phyloP scores from a whole-genome alignment of 2,113 vertebrate genomes.

The Terrapene triunguis region DNA sequence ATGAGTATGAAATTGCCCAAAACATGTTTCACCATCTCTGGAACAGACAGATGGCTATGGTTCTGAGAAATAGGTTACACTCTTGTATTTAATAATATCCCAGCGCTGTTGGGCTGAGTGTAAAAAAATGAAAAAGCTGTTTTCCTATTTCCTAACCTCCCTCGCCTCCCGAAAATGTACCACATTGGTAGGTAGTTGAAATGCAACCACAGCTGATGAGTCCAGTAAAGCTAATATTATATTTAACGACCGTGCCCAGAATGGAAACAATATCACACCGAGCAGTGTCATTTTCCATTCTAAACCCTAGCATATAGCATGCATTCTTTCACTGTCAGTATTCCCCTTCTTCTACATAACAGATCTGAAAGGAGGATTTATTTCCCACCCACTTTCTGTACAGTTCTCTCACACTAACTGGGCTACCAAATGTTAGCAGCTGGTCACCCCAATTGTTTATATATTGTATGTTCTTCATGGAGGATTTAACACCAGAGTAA shows the following conservation, averaged over 20 bases:
- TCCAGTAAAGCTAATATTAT: neutral
- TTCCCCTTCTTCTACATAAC: neutral
- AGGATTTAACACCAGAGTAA: neutral
- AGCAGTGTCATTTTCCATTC: neutral
- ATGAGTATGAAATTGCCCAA: constrained; percentile 2
- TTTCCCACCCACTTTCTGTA: neutral
- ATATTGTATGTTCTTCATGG: neutral
- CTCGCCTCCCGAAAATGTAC: neutral
- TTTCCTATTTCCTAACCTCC: neutral
- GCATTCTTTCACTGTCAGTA: rapidly evolving
- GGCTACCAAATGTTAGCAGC: neutral
- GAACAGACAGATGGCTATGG: neutral
- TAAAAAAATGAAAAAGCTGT: neutral
- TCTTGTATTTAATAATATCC: neutral
- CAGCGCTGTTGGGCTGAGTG: neutral
- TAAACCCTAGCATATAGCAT: rapidly evolving
- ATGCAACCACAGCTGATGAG: neutral
- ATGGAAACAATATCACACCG: neutral
- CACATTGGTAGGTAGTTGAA: neutral
- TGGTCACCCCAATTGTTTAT: neutral
- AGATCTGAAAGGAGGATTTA: rapidly evolving
- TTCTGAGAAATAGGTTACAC: neutral
- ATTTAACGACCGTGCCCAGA: neutral
- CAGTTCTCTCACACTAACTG: rapidly evolving
- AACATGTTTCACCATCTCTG: neutral